phyloP scores from a whole-genome alignment of 1,140 invertebrate species.

The Nomia melanderi region DNA sequence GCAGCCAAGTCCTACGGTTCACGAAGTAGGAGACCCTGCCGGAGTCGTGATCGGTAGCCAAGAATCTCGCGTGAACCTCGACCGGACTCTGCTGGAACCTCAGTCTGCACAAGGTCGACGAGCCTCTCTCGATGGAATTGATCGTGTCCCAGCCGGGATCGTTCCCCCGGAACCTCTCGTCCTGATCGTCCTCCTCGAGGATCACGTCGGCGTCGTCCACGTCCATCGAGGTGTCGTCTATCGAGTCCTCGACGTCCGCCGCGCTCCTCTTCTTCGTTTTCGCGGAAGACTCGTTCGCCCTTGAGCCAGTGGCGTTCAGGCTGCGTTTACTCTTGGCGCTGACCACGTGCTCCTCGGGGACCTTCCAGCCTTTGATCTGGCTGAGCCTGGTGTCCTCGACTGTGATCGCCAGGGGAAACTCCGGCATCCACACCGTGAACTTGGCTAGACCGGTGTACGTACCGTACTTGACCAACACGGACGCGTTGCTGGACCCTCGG shows the following conservation, averaged over 20 bases:
- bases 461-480: conserved; percentile 96
- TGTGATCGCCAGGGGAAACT: conserved; percentile 94
- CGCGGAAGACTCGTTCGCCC: conserved; percentile 43
- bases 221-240: conserved; percentile 58
- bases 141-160: conserved; percentile 80
- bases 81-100: conserved; percentile 95
- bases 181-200: conserved; percentile 67
- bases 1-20: conserved; percentile 91
- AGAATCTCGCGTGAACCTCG: conserved; percentile 94
- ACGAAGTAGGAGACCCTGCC: conserved; percentile 94
- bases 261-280: conserved; percentile 63
- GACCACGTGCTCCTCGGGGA: conserved; percentile 87
- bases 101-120: conserved; percentile 84
- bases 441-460: conserved; percentile 92
- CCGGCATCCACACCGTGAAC: conserved; percentile 98
- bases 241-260: conserved; percentile 66
- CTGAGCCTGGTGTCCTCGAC: conserved; percentile 94
- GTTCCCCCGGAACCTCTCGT: conserved; percentile 75
- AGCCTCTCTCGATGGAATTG: conserved; percentile 77
- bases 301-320: conserved; percentile 66
- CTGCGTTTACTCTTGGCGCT: conserved; percentile 77
- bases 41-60: conserved; percentile 94
- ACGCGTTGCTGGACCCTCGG: conserved; percentile 95
- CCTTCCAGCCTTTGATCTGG: conserved; percentile 94
- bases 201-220: conserved; percentile 62